Conservation (phyloP, 2,888 invertebrate genomes). For the Brachycybe producta region DNA sequence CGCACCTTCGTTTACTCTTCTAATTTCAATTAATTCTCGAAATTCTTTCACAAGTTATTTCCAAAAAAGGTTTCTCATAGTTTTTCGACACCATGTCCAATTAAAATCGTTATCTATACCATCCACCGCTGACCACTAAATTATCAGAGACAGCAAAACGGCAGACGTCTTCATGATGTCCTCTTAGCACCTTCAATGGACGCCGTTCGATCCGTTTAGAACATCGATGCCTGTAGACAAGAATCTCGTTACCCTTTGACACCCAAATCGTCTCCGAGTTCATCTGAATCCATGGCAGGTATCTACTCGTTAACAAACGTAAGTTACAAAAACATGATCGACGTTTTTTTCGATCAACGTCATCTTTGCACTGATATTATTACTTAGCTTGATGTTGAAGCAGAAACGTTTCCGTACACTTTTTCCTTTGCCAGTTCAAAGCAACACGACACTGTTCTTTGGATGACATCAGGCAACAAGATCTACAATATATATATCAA, state of each 20-base stretch:
- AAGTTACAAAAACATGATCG: background rate
- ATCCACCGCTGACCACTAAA: slow-evolving; percentile 20
- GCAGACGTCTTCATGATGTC: slow-evolving; percentile 35
- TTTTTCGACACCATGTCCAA: too few species aligned
- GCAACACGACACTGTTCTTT: slow-evolving; percentile 12
- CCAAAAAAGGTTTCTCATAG: too few species aligned
- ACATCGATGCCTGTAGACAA: slow-evolving; percentile 27
- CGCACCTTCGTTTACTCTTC: too few species aligned
- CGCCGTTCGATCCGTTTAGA: slow-evolving; percentile 2
- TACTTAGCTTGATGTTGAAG: slow-evolving; percentile 1
- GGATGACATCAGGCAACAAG: background rate
- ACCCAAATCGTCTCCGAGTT: slow-evolving; percentile 42
- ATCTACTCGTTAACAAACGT: slow-evolving; percentile 4
- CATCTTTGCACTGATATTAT: background rate
- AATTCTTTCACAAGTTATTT: too few species aligned
- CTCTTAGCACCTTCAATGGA: slow-evolving; percentile 10
- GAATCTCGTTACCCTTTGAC: slow-evolving; percentile 37
- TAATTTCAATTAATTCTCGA: too few species aligned
- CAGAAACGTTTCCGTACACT: background rate
- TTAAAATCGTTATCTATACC: too few species aligned
- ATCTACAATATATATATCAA: background rate
- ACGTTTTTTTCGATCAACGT: background rate
- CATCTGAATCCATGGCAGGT: slow-evolving; percentile 42
- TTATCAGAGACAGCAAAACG: slow-evolving; percentile 36
- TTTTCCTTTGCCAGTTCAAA: slow-evolving; percentile 1